Evolutionary conservation across 2,888 invertebrate species (phyloP).

Genomic region (Hemithea aestivaria): DNA sequence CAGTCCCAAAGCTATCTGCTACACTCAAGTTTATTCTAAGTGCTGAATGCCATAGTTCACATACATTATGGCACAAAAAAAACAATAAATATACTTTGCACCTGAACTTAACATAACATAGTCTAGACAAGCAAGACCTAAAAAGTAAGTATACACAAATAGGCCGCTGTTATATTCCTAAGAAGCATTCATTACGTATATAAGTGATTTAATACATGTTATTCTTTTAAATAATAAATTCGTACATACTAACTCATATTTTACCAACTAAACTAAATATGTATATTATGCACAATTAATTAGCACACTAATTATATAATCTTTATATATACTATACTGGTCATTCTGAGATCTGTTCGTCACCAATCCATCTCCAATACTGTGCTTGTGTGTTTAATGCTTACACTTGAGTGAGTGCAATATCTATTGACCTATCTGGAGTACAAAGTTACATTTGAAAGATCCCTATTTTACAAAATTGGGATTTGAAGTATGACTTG

Average conservation of each 20-base stretch:
- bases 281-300: constrained; percentile 54
- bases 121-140: constrained; percentile 47
- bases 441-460: too few species aligned
- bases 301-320: constrained; percentile 47
- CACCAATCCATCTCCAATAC: constrained; percentile 63
- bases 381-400: constrained; percentile 35
- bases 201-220: constrained; percentile 49
- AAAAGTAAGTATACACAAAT: constrained; percentile 32
- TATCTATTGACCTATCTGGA: too few species aligned
- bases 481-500: too few species aligned
- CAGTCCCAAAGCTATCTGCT: constrained; percentile 2
- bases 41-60: constrained; percentile 39
- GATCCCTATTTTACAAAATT: too few species aligned
- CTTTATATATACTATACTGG: constrained; percentile 57
- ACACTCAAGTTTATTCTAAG: constrained; percentile 30
- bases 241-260: constrained; percentile 38
- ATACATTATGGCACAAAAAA: constrained; percentile 60
- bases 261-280: constrained; percentile 40
- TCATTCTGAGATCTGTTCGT: constrained; percentile 73
- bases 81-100: constrained; percentile 37
- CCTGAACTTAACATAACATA: constrained; percentile 22
- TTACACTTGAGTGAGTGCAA: constrained; percentile 12
- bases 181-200: constrained; percentile 67
- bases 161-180: constrained; percentile 49
- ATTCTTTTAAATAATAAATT: constrained; percentile 62